Percentiles rank a stretch among this genome's conserved stretches.
These are phyloP conservation scores for Anguilla marmorata DNA, from an alignment of 2,797 vertebrate genomes.

Conservation along the genomic window DNA sequence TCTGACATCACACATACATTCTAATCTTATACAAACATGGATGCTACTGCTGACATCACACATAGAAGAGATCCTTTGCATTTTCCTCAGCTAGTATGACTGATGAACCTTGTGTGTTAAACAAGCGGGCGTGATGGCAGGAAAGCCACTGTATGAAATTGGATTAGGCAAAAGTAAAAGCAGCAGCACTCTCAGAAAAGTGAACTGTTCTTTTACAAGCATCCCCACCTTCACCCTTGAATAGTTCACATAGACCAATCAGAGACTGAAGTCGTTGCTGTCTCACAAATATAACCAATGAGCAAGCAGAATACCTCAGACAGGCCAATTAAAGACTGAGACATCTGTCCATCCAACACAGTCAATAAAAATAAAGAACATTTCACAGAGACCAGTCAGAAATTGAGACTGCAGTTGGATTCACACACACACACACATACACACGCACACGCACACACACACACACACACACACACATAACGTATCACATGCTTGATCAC, in stretches of 20 bases:
- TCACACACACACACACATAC: neutral
- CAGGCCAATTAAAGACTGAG: neutral
- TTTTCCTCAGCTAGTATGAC: neutral
- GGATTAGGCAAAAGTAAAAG: conserved; percentile 1
- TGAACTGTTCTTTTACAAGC: conserved; percentile 22
- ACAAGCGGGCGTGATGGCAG: neutral
- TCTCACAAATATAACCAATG: neutral
- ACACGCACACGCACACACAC: neutral
- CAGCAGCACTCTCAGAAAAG: neutral
- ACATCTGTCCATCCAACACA: neutral
- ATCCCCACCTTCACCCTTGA: conserved; percentile 24
- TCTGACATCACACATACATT: neutral
- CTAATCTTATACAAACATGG: neutral
- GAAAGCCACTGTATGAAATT: neutral
- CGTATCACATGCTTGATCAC: neutral
- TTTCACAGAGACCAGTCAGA: neutral
- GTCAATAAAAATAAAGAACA: neutral
- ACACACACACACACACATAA: neutral
- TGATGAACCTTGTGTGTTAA: conserved; percentile 14
- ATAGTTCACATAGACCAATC: conserved; percentile 40
- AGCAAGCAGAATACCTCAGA: neutral
- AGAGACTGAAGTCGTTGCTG: neutral
- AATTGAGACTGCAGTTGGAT: neutral
- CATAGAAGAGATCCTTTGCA: neutral
- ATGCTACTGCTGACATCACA: neutral